Conservation (phyloP, 1,140 invertebrate species). For the Drosophila athabasca region DNA sequence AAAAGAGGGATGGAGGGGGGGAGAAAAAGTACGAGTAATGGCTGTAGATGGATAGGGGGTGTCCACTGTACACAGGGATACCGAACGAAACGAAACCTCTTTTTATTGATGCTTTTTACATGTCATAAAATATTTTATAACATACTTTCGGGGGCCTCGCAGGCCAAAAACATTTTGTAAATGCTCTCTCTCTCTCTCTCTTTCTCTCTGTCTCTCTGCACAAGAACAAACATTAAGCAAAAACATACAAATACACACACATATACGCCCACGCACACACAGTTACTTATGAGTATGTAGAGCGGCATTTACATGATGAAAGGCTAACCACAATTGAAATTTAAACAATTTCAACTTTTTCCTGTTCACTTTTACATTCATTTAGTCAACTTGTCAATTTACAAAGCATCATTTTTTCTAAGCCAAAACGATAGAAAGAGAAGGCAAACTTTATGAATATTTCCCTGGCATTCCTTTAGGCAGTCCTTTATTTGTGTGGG, state of each 20-base stretch:
- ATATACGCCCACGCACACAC: conserved; percentile 7
- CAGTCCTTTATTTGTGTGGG: conserved; percentile 27
- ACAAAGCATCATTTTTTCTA: conserved; percentile 50
- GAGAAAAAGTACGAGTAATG: conserved; percentile 24
- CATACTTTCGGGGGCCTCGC: conserved; percentile 61
- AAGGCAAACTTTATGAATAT: conserved; percentile 12
- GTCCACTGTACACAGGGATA: conserved; percentile 4
- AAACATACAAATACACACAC: conserved; percentile 7
- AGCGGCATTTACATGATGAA: conserved; percentile 62
- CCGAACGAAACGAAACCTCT: conserved; percentile 60
- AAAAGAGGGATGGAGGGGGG: conserved; percentile 9
- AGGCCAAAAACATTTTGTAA: conserved; percentile 61
- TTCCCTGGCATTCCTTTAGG: conserved; percentile 38
- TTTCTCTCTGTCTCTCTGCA: conserved; percentile 1
- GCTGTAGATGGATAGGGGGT: conserved; percentile 4
- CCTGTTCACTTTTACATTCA: conserved; percentile 26
- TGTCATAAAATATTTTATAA: conserved; percentile 82
- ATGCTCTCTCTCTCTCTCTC: conserved; percentile 9
- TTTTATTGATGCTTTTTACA: conserved; percentile 81
- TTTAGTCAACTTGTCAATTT: conserved; percentile 57
- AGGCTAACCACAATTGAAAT: conserved; percentile 58
- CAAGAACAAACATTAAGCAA: conserved; percentile 31
- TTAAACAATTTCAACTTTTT: conserved; percentile 68
- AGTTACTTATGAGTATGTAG: conserved; percentile 28
- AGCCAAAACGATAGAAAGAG: conserved; percentile 11